phyloP scores from a whole-genome alignment of 2,113 vertebrate genomes.

The Rhabdornis inornatus region DNA sequence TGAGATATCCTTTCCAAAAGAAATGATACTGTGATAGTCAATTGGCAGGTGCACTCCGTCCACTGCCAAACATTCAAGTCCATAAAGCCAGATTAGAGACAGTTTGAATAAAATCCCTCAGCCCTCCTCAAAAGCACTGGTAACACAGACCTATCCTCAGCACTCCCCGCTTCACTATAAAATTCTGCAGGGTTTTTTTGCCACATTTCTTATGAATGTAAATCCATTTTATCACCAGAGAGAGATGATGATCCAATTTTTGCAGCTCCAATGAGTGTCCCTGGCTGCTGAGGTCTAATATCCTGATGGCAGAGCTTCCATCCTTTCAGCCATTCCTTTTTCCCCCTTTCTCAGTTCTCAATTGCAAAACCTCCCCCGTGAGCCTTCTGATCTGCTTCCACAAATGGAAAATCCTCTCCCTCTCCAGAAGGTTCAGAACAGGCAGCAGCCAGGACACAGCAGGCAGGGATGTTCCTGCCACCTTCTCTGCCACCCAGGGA shows the following conservation, averaged over 20 bases:
- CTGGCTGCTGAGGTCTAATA: background rate
- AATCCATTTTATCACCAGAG: background rate
- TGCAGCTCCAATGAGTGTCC: background rate
- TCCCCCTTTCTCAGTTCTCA: background rate
- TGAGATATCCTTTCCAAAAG: background rate
- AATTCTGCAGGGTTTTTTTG: background rate
- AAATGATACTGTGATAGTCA: background rate
- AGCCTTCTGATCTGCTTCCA: background rate
- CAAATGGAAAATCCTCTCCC: background rate
- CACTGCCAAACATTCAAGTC: background rate
- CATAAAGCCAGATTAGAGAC: background rate
- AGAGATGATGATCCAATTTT: rapidly evolving
- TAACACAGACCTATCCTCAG: background rate
- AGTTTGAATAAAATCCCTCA: background rate
- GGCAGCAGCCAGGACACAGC: background rate
- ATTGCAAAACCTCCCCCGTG: background rate
- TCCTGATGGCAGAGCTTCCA: background rate
- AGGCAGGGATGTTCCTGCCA: background rate
- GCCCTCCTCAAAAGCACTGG: background rate
- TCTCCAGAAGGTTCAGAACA: background rate
- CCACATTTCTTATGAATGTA: background rate
- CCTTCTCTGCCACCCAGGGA: background rate
- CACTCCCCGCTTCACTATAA: background rate
- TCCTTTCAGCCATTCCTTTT: background rate
- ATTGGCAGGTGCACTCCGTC: background rate